These are phyloP conservation scores for Lasioglossum villosulum DNA, from an alignment of 2,888 invertebrate species.

Conservation along the genomic window DNA sequence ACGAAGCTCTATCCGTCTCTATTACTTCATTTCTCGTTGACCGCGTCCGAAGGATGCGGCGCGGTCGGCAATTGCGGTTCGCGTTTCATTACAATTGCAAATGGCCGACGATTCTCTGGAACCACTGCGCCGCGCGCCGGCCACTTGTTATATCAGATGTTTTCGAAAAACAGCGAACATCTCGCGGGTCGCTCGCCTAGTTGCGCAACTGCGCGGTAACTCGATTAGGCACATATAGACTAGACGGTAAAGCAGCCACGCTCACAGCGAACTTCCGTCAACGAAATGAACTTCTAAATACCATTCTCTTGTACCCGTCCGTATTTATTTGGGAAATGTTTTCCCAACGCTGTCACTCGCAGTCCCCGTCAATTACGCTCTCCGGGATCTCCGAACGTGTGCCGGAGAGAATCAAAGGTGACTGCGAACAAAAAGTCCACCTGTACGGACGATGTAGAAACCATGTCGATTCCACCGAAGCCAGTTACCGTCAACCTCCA, in stretches of 20 bases:
- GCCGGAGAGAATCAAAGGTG: neutral
- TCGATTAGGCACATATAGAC: neutral
- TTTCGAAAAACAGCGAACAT: slow-evolving; percentile 26
- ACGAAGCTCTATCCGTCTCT: slow-evolving; percentile 8
- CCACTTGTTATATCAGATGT: slow-evolving; percentile 8
- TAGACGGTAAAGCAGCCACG: neutral
- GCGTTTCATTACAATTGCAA: slow-evolving; percentile 48
- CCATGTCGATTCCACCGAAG: neutral
- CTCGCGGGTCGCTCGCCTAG: neutral
- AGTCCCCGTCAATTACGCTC: neutral
- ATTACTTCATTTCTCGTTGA: slow-evolving; percentile 30
- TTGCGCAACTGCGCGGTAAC: neutral
- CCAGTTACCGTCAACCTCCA: slow-evolving; percentile 28
- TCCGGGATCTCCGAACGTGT: neutral
- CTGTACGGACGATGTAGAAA: neutral
- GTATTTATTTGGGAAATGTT: slow-evolving; percentile 11
- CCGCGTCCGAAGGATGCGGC: slow-evolving; percentile 34
- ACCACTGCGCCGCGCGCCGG: neutral
- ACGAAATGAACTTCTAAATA: slow-evolving; percentile 1
- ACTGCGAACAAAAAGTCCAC: neutral
- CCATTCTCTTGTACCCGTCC: neutral
- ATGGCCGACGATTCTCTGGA: slow-evolving; percentile 4
- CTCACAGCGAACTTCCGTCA: neutral
- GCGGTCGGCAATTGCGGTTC: slow-evolving; percentile 12
- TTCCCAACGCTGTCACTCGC: neutral